These are phyloP conservation scores for Nasonia oneida DNA, from an alignment of 2,888 invertebrate species.

Conservation along the genomic window DNA sequence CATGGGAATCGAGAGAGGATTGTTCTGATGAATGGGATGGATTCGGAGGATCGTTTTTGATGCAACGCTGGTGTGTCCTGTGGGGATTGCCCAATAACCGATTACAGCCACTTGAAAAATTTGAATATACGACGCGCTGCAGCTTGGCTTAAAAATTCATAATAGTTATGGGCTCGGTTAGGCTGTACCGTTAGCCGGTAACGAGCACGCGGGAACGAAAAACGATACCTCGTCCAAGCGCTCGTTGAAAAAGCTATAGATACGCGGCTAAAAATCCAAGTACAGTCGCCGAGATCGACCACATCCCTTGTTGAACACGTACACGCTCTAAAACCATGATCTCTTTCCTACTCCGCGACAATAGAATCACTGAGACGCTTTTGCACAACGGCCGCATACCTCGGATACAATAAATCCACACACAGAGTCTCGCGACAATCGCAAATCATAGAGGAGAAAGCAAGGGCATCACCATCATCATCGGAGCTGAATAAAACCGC, in stretches of 20 bases:
- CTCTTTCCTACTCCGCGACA: background rate
- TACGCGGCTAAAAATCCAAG: no score
- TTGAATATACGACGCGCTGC: background rate
- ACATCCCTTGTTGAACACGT: background rate
- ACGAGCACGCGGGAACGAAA: background rate
- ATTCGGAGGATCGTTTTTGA: background rate
- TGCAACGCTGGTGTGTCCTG: background rate
- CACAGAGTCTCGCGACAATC: background rate
- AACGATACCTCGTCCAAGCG: background rate
- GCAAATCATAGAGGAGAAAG: constrained; percentile 24
- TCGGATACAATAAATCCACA: background rate
- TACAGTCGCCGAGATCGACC: background rate
- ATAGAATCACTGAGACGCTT: background rate
- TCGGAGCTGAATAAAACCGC: constrained; percentile 3
- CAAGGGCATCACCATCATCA: background rate
- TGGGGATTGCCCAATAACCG: background rate
- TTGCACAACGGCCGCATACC: background rate
- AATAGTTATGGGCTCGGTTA: background rate
- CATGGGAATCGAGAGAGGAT: background rate
- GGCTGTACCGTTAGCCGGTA: background rate
- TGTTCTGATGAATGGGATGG: constrained; percentile 22
- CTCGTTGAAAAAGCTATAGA: background rate
- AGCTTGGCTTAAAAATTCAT: background rate
- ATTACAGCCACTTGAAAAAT: background rate
- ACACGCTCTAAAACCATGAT: background rate